Conservation (phyloP, 2,888 invertebrate species). For the Poecilus cupreus region DNA sequence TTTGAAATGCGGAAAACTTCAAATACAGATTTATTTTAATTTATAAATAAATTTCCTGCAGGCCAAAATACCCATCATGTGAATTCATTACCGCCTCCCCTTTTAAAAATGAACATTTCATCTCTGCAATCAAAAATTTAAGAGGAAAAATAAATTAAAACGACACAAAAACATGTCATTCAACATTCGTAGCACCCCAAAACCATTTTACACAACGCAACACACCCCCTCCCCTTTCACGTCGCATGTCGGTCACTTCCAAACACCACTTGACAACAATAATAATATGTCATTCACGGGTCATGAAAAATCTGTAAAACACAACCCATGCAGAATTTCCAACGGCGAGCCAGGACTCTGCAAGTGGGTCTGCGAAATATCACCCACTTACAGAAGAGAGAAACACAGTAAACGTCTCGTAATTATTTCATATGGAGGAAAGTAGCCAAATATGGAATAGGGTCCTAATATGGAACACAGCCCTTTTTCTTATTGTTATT, state of each 20-base stretch:
- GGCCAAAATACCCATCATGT: too few relatives aligned
- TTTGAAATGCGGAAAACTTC: too few relatives aligned
- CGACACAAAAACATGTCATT: slow-evolving; percentile 45
- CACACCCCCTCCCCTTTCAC: not conserved
- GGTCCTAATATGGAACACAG: too few relatives aligned
- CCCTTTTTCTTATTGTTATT: too few relatives aligned
- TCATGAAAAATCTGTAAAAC: slow-evolving; percentile 20
- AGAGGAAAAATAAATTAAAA: slow-evolving; percentile 39
- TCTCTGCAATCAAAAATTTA: slow-evolving; percentile 25
- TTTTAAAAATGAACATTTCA: slow-evolving; percentile 9
- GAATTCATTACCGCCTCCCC: not conserved
- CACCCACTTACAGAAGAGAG: too few relatives aligned
- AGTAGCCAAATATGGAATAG: too few relatives aligned
- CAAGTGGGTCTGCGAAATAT: too few relatives aligned
- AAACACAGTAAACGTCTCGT: too few relatives aligned
- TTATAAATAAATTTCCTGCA: too few relatives aligned
- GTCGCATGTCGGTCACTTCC: slow-evolving; percentile 18
- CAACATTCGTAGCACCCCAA: slow-evolving; percentile 12
- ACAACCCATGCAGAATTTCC: not conserved
- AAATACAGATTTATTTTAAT: too few relatives aligned
- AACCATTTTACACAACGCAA: not conserved
- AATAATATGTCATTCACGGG: slow-evolving; percentile 27
- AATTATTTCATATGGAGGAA: too few relatives aligned
- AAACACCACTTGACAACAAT: slow-evolving; percentile 39
- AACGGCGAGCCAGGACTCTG: not conserved